phyloP scores from a whole-genome alignment of 2,113 vertebrate genomes.

The Galeopterus variegatus region DNA sequence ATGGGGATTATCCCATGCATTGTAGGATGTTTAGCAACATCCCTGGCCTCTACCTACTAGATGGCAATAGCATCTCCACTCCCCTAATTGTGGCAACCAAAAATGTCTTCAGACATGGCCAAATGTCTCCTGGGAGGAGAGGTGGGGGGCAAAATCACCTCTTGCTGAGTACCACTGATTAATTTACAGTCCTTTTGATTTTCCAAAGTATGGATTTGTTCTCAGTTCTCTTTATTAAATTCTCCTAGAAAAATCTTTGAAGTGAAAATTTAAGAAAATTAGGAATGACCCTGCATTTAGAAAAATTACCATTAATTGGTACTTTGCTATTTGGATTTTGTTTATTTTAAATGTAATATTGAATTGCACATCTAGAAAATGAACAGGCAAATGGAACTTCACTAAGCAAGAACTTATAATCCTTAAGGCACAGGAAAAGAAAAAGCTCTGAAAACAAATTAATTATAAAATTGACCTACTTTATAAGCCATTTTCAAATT shows the following conservation, averaged over 20 bases:
- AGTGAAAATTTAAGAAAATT: constrained; percentile 50
- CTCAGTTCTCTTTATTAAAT: constrained; percentile 34
- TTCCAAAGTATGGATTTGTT: background rate
- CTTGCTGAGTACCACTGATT: background rate
- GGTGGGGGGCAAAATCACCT: background rate
- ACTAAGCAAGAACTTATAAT: background rate
- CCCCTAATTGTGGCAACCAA: background rate
- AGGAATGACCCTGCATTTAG: background rate
- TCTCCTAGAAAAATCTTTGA: constrained; percentile 20
- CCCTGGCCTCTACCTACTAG: background rate
- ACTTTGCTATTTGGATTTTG: constrained; percentile 36
- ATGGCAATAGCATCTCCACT: background rate
- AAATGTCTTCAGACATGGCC: background rate
- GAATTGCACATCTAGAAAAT: constrained; percentile 38
- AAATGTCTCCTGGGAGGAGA: background rate
- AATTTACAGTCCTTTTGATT: background rate
- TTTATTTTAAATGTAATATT: background rate
- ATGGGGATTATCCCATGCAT: background rate
- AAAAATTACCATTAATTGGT: background rate
- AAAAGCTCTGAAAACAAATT: background rate
- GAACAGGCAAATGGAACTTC: background rate
- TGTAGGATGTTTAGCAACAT: too few relatives aligned
- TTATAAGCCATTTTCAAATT: background rate
- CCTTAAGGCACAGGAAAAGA: background rate
- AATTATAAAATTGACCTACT: background rate